These are phyloP conservation scores for Eucriotettix oculatus DNA, from an alignment of 2,888 invertebrate genomes.

Conservation along the genomic window DNA sequence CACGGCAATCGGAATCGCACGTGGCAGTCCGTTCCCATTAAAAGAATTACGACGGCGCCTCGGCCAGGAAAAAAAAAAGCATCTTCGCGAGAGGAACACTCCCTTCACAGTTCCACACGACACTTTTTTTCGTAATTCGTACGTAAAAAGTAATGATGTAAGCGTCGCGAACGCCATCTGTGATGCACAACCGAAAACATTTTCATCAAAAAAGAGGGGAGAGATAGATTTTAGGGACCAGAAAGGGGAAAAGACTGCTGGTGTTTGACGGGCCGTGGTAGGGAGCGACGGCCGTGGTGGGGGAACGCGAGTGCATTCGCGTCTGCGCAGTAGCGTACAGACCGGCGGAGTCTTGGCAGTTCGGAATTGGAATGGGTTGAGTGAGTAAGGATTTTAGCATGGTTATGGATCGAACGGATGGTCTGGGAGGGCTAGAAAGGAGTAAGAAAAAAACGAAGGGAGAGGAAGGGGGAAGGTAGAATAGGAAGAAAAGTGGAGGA, in stretches of 20 bases:
- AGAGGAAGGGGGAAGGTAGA: constrained; percentile 3
- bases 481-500: constrained; percentile 4
- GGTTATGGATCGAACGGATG: constrained; percentile 10
- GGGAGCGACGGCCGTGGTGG: neutral
- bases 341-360: constrained; percentile 2
- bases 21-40: too few species aligned
- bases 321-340: neutral
- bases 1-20: too few species aligned
- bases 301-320: neutral
- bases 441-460: neutral
- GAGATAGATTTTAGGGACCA: constrained; percentile 5
- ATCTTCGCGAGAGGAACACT: too few species aligned
- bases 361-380: constrained; percentile 10
- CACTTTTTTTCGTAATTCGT: neutral
- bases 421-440: constrained; percentile 2
- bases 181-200: constrained; percentile 2
- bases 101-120: too few species aligned
- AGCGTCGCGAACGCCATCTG: constrained; percentile 6
- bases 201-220: constrained; percentile 5
- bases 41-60: too few species aligned
- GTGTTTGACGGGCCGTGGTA: neutral
- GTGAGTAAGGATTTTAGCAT: constrained; percentile 1
- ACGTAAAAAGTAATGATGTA: neutral
- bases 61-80: too few species aligned
- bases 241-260: neutral